These are phyloP conservation scores for Schlechtendalia chinensis DNA, from an alignment of 1,140 invertebrate genomes.

Conservation along the genomic window DNA sequence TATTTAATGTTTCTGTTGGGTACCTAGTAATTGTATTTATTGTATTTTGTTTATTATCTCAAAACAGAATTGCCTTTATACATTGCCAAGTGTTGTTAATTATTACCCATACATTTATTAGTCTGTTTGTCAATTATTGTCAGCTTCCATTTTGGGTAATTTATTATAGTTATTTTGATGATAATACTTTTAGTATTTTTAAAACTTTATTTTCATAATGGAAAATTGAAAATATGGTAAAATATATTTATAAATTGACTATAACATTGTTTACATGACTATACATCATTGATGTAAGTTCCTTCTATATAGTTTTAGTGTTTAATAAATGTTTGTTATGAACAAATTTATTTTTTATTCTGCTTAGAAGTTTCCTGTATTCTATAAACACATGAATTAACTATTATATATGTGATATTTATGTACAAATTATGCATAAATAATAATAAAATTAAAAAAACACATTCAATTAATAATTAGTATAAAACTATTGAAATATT, in stretches of 20 bases:
- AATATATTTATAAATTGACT: conserved; percentile 1
- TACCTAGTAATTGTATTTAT: too few relatives aligned
- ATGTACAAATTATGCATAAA: not conserved
- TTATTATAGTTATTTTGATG: not conserved
- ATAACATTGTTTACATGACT: too few relatives aligned
- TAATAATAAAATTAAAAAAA: not conserved
- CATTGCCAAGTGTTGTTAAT: not conserved
- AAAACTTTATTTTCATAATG: not conserved
- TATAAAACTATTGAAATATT: not conserved
- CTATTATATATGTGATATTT: not conserved
- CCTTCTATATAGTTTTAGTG: not conserved
- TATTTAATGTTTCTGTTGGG: too few relatives aligned
- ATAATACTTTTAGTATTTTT: not conserved
- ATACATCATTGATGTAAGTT: not conserved
- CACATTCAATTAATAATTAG: not conserved
- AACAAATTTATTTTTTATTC: not conserved
- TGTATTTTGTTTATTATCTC: not conserved
- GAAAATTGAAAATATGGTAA: not conserved
- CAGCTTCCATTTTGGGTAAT: not conserved
- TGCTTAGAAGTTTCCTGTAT: not conserved
- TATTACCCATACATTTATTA: not conserved
- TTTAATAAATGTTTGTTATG: not conserved
- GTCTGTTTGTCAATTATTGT: not conserved
- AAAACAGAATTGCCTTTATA: not conserved
- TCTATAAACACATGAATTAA: not conserved